Conservation (phyloP, 2,888 invertebrate genomes). For the Drosophila macrothrix region DNA sequence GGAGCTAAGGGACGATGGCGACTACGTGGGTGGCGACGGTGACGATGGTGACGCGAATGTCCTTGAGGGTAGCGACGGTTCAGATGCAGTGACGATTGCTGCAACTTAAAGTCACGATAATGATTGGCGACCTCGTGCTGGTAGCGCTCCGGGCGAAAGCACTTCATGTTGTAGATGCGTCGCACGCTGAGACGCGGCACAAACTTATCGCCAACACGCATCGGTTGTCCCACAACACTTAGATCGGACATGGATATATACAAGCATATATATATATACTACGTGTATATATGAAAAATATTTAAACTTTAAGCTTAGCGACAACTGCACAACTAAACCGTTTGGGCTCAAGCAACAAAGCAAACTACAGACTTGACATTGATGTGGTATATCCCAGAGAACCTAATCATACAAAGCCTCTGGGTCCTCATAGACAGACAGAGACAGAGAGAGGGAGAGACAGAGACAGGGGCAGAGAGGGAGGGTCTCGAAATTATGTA, state of each 20-base stretch:
- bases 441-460: background rate
- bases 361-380: constrained; percentile 67
- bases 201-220: constrained; percentile 56
- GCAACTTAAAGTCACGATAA: constrained; percentile 81
- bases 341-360: constrained; percentile 55
- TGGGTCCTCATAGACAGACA: background rate
- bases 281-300: background rate
- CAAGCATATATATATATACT: background rate
- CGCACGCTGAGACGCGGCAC: constrained; percentile 67
- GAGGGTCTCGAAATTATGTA: constrained; percentile 42
- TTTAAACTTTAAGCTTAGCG: background rate
- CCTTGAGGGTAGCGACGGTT: constrained; percentile 34
- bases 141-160: constrained; percentile 63
- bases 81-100: constrained; percentile 35
- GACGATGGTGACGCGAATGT: constrained; percentile 31
- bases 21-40: constrained; percentile 22
- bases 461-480: too few relatives aligned
- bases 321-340: constrained; percentile 44
- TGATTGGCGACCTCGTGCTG: constrained; percentile 84
- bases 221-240: constrained; percentile 59
- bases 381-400: constrained; percentile 35
- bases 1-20: constrained; percentile 47
- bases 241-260: constrained; percentile 44
- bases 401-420: constrained; percentile 20
- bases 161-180: constrained; percentile 65